phyloP scores from a whole-genome alignment of 2,113 vertebrate species.

The Trematomus loennbergii region DNA sequence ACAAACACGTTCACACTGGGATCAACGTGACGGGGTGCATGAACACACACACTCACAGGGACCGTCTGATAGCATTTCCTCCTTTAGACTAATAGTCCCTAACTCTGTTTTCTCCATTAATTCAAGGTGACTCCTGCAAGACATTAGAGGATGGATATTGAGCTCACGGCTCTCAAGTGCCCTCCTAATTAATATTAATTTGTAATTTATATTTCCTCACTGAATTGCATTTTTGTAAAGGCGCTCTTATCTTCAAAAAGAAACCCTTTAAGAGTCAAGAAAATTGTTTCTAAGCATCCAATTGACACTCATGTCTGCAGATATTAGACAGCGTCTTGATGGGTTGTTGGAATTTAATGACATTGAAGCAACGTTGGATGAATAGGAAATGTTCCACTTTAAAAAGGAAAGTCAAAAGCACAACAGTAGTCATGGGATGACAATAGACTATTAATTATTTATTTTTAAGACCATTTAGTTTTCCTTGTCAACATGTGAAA shows the following conservation, averaged over 20 bases:
- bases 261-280: constrained; percentile 13
- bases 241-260: constrained; percentile 25
- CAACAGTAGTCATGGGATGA: neutral
- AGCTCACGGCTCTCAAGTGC: constrained; percentile 45
- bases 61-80: constrained; percentile 26
- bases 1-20: constrained; percentile 40
- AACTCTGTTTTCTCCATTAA: constrained; percentile 63
- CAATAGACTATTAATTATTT: neutral
- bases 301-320: neutral
- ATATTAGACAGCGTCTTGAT: constrained; percentile 9
- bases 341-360: constrained; percentile 24
- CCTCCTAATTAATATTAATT: constrained; percentile 60
- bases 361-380: constrained; percentile 15
- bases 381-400: constrained; percentile 4
- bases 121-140: constrained; percentile 68
- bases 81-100: constrained; percentile 37
- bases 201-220: constrained; percentile 42
- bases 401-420: neutral
- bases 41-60: neutral
- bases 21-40: constrained; percentile 25
- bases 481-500: too few species aligned
- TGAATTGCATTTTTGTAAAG: constrained; percentile 46
- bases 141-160: constrained; percentile 37
- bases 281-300: constrained; percentile 25
- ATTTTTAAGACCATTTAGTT: too few species aligned